phyloP scores from a whole-genome alignment of 35 echinoderm and acorn worm genomes.

The Acanthaster planci region DNA sequence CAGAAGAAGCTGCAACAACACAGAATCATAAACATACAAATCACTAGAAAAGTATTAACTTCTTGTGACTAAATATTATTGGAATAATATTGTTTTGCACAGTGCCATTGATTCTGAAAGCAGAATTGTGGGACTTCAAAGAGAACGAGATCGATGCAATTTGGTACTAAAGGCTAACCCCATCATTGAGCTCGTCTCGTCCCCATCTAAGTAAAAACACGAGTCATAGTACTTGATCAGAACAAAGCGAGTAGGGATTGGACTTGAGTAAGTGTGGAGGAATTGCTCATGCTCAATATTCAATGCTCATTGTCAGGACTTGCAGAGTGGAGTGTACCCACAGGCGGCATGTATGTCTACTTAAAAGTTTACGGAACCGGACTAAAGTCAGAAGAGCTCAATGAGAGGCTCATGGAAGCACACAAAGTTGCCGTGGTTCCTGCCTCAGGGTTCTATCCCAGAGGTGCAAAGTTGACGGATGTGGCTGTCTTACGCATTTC shows the following conservation, averaged over 20 bases:
- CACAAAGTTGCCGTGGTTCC: not conserved
- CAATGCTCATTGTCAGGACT: slow-evolving; percentile 18
- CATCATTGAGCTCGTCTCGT: not conserved
- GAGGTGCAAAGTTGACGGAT: not conserved
- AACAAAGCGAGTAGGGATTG: not conserved
- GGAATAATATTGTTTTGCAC: too few relatives aligned
- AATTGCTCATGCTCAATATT: not conserved
- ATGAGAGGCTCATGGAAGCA: not conserved
- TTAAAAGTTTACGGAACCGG: not conserved
- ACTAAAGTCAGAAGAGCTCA: not conserved
- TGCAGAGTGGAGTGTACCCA: slow-evolving; percentile 51
- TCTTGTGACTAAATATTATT: too few relatives aligned
- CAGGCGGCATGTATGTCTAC: slow-evolving; percentile 50
- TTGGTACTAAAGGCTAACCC: too few relatives aligned
- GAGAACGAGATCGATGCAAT: too few relatives aligned
- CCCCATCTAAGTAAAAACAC: not conserved
- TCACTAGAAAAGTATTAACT: too few relatives aligned
- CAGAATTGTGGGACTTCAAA: too few relatives aligned
- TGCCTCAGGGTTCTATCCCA: not conserved
- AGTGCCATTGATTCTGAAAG: too few relatives aligned
- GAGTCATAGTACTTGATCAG: not conserved
- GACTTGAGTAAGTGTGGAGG: not conserved
- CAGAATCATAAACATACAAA: too few relatives aligned
- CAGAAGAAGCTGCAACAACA: too few relatives aligned
- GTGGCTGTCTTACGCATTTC: not conserved